Percentiles rank a stretch among this genome's conserved stretches.
Conservation (phyloP, 1,140 invertebrate genomes). For the Adelges cooleyi region DNA sequence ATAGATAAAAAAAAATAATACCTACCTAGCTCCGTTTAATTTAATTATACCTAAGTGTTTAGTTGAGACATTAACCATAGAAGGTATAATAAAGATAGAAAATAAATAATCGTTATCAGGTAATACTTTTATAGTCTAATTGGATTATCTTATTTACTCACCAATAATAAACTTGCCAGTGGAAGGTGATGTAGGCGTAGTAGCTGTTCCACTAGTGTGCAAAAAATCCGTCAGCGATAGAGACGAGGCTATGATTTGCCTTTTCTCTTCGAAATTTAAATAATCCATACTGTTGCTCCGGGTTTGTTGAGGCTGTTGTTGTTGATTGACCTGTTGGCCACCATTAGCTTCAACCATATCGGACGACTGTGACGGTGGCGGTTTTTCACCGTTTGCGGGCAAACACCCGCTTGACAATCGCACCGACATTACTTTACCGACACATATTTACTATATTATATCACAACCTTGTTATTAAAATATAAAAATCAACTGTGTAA, state of each 20-base stretch:
- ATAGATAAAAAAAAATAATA: too few relatives aligned
- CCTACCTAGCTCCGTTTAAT: too few relatives aligned
- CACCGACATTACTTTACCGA: conserved; percentile 15
- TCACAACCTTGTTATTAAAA: conserved; percentile 6
- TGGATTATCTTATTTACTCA: not conserved
- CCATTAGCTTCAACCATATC: conserved; percentile 9
- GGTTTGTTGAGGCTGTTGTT: conserved; percentile 5
- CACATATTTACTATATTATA: conserved; percentile 11
- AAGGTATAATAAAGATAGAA: too few relatives aligned
- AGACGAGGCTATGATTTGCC: conserved; percentile 75
- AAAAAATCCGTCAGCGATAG: conserved; percentile 74
- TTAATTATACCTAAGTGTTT: too few relatives aligned
- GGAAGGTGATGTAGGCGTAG: conserved; percentile 35
- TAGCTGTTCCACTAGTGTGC: conserved; percentile 37
- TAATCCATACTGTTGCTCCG: conserved; percentile 76
- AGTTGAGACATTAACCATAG: too few relatives aligned
- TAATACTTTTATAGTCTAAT: too few relatives aligned
- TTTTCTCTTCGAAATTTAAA: conserved; percentile 80
- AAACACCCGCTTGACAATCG: conserved; percentile 25
- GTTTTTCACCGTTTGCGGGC: conserved; percentile 20
- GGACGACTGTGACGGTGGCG: not conserved
- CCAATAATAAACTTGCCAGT: conserved; percentile 32
- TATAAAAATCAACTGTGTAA: not conserved
- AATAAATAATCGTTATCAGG: too few relatives aligned
- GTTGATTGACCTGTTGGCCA: not conserved